phyloP scores from a whole-genome alignment of 2,113 vertebrate genomes.

The Felis chaus region DNA sequence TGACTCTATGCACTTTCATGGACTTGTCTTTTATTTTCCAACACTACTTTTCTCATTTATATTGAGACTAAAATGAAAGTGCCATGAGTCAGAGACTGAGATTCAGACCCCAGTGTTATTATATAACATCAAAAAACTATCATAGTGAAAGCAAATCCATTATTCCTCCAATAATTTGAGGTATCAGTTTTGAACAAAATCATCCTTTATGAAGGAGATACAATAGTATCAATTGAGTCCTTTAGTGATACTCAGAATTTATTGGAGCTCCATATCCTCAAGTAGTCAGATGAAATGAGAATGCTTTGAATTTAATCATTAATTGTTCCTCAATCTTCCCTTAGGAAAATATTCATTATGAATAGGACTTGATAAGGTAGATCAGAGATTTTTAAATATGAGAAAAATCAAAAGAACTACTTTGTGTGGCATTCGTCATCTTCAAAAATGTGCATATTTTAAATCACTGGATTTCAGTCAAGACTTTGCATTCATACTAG shows the following conservation, averaged over 20 bases:
- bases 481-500: constrained; percentile 53
- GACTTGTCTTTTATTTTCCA: background rate
- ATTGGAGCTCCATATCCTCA: background rate
- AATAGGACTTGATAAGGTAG: constrained; percentile 10
- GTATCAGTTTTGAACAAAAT: constrained; percentile 34
- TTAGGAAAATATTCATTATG: constrained; percentile 62
- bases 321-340: background rate
- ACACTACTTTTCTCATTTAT: background rate
- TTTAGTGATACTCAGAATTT: constrained; percentile 7
- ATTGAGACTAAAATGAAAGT: constrained; percentile 4
- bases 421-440: constrained; percentile 52
- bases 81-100: constrained; percentile 12
- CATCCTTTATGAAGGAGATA: constrained; percentile 3
- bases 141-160: background rate
- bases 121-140: constrained; percentile 7
- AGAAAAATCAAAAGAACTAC: constrained; percentile 63
- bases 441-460: constrained; percentile 63
- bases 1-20: background rate
- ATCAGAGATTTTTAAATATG: constrained; percentile 31
- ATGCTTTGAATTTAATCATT: constrained; percentile 48
- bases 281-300: background rate
- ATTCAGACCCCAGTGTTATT: background rate
- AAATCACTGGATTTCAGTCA: constrained; percentile 46
- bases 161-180: background rate
- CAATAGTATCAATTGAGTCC: background rate